Evolutionary conservation across 2,888 invertebrate genomes (phyloP), one percentile per base, ranked within the genome.

Genomic region (Fabriciana adippe): DNA sequence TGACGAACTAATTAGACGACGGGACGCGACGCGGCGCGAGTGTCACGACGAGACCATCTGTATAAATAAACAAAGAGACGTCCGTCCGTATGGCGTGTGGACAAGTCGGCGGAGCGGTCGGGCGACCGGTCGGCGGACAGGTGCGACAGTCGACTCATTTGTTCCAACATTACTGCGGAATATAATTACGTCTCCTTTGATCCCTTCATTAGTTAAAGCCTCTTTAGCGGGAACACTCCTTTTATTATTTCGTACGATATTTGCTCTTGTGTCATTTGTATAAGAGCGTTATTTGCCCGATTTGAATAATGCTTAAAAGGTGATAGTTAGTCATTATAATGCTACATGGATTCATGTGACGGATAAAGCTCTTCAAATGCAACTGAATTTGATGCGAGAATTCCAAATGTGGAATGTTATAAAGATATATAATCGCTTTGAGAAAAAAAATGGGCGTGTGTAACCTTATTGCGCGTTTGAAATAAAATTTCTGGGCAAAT

Each of bases 121-220:
- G 67, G 65, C 72, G 73, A 81, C 76, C 64, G 69, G 78, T 80
- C 75, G 67, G 55, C 16, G 71, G 75, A 73, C 62, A 61, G 56
- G 56, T 71, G 71, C 60, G 45, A 26, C 50, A 66, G 66, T 66
- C 75, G 78, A 70, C 68, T 64, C 81, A 79, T 81, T 81, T 78
- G 81, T 81, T 79, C 76, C 76, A 77, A 77, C 81, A 79, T 81
- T 75, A 77, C 75, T 73, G n/a, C 70, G 64, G 74, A 73, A 75
- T 77, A 75, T 78, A 79, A 78, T 79, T 78, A 74, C 78, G 75
- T 71, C 74, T 71, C 76, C 76, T 77, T 77, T 76, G 76, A 76
- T 74, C 76, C 73, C 66, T 70, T 76, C 74, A 75, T 75, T 77
- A 75, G 75, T 71, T 72, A 66, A 72, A 73, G 69, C 73, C 74